Percentiles rank a stretch among this genome's conserved stretches.
Conservation (phyloP, 2,888 invertebrate genomes). For the Atethmia centrago region DNA sequence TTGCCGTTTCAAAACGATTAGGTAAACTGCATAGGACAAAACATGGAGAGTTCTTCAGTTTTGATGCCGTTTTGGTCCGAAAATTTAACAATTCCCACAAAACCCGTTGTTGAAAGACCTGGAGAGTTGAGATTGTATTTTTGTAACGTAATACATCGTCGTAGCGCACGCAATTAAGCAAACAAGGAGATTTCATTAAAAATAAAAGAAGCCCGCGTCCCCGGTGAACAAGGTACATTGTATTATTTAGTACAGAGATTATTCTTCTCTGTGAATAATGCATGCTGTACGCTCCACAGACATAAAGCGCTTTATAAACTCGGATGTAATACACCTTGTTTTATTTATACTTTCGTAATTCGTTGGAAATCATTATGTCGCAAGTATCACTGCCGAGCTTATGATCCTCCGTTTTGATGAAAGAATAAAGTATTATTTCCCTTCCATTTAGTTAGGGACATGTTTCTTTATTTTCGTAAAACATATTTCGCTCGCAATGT, state of each 20-base stretch:
- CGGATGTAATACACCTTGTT: conserved; percentile 70
- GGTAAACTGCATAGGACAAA: background rate
- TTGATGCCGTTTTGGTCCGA: background rate
- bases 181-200: conserved; percentile 76
- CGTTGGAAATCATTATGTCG: conserved; percentile 56
- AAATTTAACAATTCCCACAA: conserved; percentile 7
- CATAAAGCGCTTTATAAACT: conserved; percentile 75
- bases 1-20: conserved; percentile 40
- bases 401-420: conserved; percentile 32
- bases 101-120: background rate
- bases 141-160: conserved; percentile 54
- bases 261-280: conserved; percentile 76
- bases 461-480: conserved; percentile 32
- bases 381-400: conserved; percentile 49
- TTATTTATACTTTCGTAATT: conserved; percentile 64
- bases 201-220: conserved; percentile 72
- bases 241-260: conserved; percentile 73
- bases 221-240: conserved; percentile 71
- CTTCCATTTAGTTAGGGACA: conserved; percentile 18
- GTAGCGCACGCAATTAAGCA: conserved; percentile 72
- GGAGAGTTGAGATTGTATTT: conserved; percentile 48
- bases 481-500: conserved; percentile 59
- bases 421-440: conserved; percentile 23
- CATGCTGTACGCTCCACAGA: conserved; percentile 69
- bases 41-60: background rate